Evolutionary conservation across 2,888 invertebrate genomes (phyloP).

Genomic region (Diaperis boleti): DNA sequence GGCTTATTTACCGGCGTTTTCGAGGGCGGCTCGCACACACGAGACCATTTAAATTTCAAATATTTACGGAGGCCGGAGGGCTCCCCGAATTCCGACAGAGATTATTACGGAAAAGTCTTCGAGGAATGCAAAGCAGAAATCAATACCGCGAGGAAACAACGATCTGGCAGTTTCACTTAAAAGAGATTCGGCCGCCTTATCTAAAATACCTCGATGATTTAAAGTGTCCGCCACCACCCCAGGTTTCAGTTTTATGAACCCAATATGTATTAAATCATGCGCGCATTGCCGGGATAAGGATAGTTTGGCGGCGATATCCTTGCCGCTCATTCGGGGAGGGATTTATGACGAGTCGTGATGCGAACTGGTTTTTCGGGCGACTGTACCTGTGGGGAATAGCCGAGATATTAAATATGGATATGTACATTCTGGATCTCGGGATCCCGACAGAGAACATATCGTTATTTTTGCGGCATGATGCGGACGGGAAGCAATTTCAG

Average conservation of each 20-base stretch:
- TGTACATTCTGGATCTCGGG: too few relatives aligned
- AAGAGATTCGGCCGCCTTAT: too few relatives aligned
- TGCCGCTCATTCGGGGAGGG: too few relatives aligned
- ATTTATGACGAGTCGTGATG: too few relatives aligned
- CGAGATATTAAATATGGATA: too few relatives aligned
- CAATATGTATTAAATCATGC: conserved; percentile 51
- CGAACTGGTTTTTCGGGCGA: too few relatives aligned
- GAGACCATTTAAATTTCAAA: conserved; percentile 56
- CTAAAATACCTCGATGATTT: conserved; percentile 40
- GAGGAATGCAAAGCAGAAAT: conserved; percentile 20
- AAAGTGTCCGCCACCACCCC: conserved; percentile 38
- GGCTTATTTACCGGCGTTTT: conserved; percentile 46
- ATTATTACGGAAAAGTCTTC: conserved; percentile 44
- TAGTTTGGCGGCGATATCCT: conserved; percentile 50
- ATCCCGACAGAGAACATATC: too few relatives aligned
- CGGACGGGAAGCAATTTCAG: too few relatives aligned
- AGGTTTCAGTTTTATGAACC: conserved; percentile 47
- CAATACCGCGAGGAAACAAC: conserved; percentile 16
- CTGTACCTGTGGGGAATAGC: too few relatives aligned
- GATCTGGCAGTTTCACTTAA: too few relatives aligned
- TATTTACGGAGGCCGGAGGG: conserved; percentile 54
- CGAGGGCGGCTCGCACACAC: conserved; percentile 39
- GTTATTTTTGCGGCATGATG: too few relatives aligned
- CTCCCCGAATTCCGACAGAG: conserved; percentile 46
- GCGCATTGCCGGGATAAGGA: conserved; percentile 51